Evolutionary conservation across 2,113 vertebrate species (phyloP).

Genomic region (Nibea albiflora): DNA sequence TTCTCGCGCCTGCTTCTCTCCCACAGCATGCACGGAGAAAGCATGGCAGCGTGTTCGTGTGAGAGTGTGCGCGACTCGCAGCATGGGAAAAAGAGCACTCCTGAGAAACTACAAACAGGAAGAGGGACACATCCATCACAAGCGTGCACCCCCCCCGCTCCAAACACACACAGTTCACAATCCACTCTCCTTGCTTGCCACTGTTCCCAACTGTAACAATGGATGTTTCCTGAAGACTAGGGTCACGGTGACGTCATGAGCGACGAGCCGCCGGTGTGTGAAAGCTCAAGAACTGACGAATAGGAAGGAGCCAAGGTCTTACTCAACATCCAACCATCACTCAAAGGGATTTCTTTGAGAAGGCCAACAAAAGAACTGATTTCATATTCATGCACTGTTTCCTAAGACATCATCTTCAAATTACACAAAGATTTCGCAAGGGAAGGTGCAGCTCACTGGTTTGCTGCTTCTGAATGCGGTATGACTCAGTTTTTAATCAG

Average conservation of each 20-base stretch:
- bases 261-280: conserved; percentile 55
- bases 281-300: conserved; percentile 42
- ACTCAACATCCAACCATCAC: conserved; percentile 40
- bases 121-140: conserved; percentile 87
- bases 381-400: conserved; percentile 32
- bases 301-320: conserved; percentile 63
- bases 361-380: neutral
- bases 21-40: conserved; percentile 20
- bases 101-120: conserved; percentile 93
- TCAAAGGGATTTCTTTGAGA: conserved; percentile 14
- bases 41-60: conserved; percentile 26
- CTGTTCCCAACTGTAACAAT: conserved; percentile 87
- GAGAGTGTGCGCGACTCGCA: conserved; percentile 40
- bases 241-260: conserved; percentile 69
- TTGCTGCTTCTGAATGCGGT: conserved; percentile 37
- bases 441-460: neutral
- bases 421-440: neutral
- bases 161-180: conserved; percentile 47
- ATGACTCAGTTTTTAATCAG: conserved; percentile 21
- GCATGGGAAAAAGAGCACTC: conserved; percentile 81
- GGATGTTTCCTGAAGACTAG: conserved; percentile 85
- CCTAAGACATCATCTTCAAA: conserved; percentile 21
- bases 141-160: conserved; percentile 47
- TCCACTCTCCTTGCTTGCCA: conserved; percentile 71
- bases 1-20: conserved; percentile 15